Percentiles rank a stretch among this genome's conserved stretches.
Evolutionary conservation across 2,113 vertebrate species (phyloP).

Genomic region (Trichechus manatus): DNA sequence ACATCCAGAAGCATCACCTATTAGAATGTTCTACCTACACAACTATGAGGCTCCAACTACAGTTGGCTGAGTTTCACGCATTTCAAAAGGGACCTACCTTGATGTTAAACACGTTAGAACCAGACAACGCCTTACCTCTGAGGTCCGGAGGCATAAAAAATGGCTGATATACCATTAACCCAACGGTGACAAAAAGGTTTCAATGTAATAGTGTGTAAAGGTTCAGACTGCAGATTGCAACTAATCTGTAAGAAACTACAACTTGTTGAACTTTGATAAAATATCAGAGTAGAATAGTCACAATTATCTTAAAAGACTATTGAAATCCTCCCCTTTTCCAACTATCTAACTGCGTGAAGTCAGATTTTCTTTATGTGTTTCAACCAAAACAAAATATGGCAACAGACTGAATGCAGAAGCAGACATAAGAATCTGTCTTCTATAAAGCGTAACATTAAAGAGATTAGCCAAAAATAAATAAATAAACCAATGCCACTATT

Average conservation of each 20-base stretch:
- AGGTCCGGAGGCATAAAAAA: too few relatives aligned
- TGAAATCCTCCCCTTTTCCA: background rate
- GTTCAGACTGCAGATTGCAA: background rate
- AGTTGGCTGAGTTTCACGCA: too few relatives aligned
- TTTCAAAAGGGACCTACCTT: too few relatives aligned
- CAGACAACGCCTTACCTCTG: too few relatives aligned
- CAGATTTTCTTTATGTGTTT: background rate
- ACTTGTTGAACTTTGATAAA: background rate
- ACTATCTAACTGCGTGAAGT: background rate
- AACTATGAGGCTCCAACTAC: too few relatives aligned
- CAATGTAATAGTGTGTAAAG: background rate
- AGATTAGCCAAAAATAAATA: background rate
- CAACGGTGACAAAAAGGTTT: too few relatives aligned
- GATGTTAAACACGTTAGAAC: too few relatives aligned
- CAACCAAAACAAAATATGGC: background rate
- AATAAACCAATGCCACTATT: background rate
- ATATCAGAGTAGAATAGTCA: background rate
- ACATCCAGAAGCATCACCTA: too few relatives aligned
- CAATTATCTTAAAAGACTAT: background rate
- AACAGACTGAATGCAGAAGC: background rate
- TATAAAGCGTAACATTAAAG: background rate
- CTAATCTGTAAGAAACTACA: constrained; percentile 8
- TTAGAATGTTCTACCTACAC: too few relatives aligned
- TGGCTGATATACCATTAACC: too few relatives aligned
- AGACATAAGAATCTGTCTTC: background rate